phyloP scores from a whole-genome alignment of 2,797 vertebrate genomes.

The Sebastes vulpes region DNA sequence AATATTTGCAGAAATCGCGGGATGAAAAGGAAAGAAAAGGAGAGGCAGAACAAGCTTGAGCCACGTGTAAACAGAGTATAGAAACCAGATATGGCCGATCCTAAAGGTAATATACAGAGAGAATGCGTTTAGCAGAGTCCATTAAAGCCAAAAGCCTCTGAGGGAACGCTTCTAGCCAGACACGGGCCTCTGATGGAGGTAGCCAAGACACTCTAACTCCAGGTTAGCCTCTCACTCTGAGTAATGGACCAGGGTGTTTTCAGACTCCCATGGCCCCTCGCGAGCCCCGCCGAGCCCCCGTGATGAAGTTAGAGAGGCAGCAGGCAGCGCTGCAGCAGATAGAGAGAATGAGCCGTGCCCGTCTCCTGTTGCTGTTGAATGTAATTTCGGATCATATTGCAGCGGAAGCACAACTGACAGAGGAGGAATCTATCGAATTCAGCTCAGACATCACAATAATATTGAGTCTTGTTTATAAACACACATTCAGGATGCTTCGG shows the following conservation, averaged over 20 bases:
- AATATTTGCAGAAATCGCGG: slow-evolving; percentile 8
- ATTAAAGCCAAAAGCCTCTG: slow-evolving; percentile 84
- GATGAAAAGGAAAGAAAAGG: neutral
- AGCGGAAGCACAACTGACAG: slow-evolving; percentile 79
- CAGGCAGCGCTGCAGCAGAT: slow-evolving; percentile 30
- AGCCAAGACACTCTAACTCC: slow-evolving; percentile 76
- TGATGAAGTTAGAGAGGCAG: slow-evolving; percentile 85
- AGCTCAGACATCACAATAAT: slow-evolving; percentile 85
- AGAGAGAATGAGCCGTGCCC: slow-evolving; percentile 52
- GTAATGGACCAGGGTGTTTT: slow-evolving; percentile 83
- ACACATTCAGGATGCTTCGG: slow-evolving; percentile 75
- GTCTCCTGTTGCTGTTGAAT: slow-evolving; percentile 81
- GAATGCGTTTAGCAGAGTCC: slow-evolving; percentile 86
- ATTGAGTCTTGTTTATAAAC: slow-evolving; percentile 86
- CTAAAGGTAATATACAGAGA: slow-evolving; percentile 79
- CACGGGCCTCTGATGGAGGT: slow-evolving; percentile 75
- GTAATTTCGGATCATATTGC: slow-evolving; percentile 83
- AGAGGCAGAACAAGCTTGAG: slow-evolving; percentile 36
- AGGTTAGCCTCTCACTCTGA: slow-evolving; percentile 76
- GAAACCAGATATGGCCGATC: slow-evolving; percentile 82
- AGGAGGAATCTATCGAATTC: slow-evolving; percentile 83
- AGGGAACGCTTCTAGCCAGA: slow-evolving; percentile 75
- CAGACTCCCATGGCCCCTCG: slow-evolving; percentile 77
- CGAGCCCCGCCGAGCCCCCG: slow-evolving; percentile 59
- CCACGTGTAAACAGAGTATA: slow-evolving; percentile 65